Evolutionary conservation across 2,113 vertebrate species (phyloP).

Genomic region (Pituophis catenifer): DNA sequence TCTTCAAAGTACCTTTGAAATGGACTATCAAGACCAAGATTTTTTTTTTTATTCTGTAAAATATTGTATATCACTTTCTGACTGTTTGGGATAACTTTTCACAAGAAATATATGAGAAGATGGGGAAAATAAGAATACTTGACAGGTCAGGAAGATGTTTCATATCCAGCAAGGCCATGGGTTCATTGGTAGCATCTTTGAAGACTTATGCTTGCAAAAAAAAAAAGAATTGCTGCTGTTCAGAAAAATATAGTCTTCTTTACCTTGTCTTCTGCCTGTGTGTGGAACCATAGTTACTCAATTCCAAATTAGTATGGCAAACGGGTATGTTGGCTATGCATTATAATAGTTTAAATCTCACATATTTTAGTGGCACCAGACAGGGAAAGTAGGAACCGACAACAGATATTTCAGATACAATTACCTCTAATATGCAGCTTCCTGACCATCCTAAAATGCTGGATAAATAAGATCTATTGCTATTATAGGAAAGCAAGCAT

Average conservation of each 20-base stretch:
- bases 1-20: neutral
- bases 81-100: neutral
- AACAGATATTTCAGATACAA: neutral
- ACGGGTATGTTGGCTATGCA: neutral
- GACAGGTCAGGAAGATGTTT: neutral
- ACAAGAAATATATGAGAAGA: neutral
- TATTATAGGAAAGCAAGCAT: neutral
- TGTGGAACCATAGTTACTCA: neutral
- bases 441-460: neutral
- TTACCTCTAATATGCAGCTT: neutral
- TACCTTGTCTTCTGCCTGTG: neutral
- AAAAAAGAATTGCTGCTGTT: neutral
- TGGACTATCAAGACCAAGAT: neutral
- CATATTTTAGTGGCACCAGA: neutral
- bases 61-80: neutral
- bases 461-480: neutral
- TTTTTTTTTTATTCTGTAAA: neutral
- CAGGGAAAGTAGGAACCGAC: neutral
- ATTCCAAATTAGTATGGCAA: neutral
- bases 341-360: neutral
- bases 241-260: neutral
- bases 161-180: too few species aligned
- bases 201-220: neutral
- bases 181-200: neutral
- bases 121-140: neutral